Evolutionary conservation across 2,888 invertebrate genomes (phyloP), one percentile per base, ranked within the genome.

Genomic region (Melanotus villosus): DNA sequence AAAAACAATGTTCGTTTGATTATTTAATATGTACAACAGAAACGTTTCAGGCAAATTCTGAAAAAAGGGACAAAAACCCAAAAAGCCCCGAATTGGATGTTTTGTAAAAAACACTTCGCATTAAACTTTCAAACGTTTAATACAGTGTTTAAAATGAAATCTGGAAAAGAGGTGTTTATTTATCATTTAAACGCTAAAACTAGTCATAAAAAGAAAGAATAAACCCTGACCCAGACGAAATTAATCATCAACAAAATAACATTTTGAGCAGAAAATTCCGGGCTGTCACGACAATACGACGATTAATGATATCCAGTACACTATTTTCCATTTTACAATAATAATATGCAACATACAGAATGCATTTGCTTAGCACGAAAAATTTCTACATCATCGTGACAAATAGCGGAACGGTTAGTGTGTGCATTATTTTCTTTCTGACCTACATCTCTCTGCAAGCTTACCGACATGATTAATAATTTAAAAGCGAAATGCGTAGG

Each of bases 341-440:
- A 21, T 45, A n/a, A 12, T 23, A 47, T 21, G 56, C 6, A 52
- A 36, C 36, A 56, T 21, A 56, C 34, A 56, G 56, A 56, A 56
- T 34, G 56, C 32, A 36, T 56, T 36, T 34, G 19, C 34, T 56
- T 36, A 12, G 19, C 36, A n/a, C 7, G 21, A 21, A 56, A 54
- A 56, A 34, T 56, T 34, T 36, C 32, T 32, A 32, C 52, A 52
- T 52, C 52, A 32, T 34, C 52, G 34, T 56, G 56, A 56, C 34
- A 56, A 56, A 56, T 56, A 56, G 36, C 18, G 10, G 30, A 30
- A 36, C 21, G 18, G 5, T 36, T 36, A 56, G 18, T 56, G 36
- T 36, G 34, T 12, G 23, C 23, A 43, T 32, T 52, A 36, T 19
- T 56, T 56, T 18, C 21, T 32, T 36, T 36, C 36, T 56, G 56